Evolutionary conservation across 2,888 invertebrate species (phyloP).

Genomic region (Thymelicus lineola): DNA sequence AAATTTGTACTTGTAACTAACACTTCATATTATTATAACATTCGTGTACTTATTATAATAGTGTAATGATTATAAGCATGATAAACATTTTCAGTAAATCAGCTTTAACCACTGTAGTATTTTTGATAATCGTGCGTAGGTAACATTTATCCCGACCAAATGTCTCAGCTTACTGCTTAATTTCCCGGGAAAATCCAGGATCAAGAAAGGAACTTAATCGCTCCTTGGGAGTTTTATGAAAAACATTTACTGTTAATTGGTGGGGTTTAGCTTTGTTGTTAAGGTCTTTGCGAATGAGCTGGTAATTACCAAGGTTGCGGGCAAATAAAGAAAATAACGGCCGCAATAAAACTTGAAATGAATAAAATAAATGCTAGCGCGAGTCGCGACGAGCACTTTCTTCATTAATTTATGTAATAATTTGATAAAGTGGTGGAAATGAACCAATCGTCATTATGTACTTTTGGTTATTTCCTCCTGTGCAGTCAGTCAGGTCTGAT

Average conservation of each 20-base stretch:
- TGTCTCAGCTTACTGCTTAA: constrained; percentile 72
- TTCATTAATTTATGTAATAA: no score
- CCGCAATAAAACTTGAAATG: background rate
- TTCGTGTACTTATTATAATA: no score
- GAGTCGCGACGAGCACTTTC: no score
- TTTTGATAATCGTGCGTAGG: constrained; percentile 19
- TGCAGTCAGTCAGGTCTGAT: no score
- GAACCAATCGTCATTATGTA: no score
- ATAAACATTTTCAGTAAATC: background rate
- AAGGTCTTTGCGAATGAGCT: constrained; percentile 26
- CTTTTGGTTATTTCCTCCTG: no score
- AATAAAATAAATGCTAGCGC: no score
- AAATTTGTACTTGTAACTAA: no score
- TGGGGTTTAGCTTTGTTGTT: constrained; percentile 34
- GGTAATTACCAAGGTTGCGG: constrained; percentile 22
- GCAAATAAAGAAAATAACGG: constrained; percentile 5
- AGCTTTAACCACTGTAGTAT: background rate
- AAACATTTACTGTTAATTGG: constrained; percentile 48
- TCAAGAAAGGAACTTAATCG: constrained; percentile 60
- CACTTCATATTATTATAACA: no score
- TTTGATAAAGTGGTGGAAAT: no score
- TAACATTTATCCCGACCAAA: constrained; percentile 54
- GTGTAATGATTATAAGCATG: no score
- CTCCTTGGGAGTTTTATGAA: constrained; percentile 64
- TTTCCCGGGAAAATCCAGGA: constrained; percentile 70